Conservation (phyloP, 2,888 invertebrate species). For the Amaurobius ferox region DNA sequence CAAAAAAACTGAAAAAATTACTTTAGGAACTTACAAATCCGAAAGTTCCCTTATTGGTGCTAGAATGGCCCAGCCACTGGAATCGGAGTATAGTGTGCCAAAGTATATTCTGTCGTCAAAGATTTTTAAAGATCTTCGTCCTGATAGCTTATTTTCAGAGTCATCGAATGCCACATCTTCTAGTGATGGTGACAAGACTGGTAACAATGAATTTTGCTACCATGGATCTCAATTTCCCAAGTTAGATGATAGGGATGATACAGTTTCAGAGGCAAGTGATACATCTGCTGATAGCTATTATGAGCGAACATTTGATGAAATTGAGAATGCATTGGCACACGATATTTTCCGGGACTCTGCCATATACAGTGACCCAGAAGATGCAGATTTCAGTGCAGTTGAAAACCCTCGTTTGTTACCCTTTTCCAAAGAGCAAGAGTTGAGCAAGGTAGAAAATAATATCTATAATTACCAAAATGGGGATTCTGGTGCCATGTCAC, state of each 20-base stretch:
- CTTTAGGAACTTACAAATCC: slow-evolving; percentile 66
- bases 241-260: slow-evolving; percentile 62
- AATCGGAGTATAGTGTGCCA: slow-evolving; percentile 89
- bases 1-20: slow-evolving; percentile 54
- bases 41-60: slow-evolving; percentile 89
- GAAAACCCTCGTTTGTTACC: slow-evolving; percentile 27
- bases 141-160: slow-evolving; percentile 80
- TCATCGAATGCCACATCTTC: slow-evolving; percentile 78
- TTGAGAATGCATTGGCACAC: slow-evolving; percentile 84
- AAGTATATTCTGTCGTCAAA: slow-evolving; percentile 81
- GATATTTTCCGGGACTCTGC: slow-evolving; percentile 88
- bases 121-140: slow-evolving; percentile 75
- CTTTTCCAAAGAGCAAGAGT: neutral
- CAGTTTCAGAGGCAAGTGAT: slow-evolving; percentile 76
- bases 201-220: slow-evolving; percentile 51
- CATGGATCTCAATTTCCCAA: slow-evolving; percentile 29
- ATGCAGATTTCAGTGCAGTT: slow-evolving; percentile 75
- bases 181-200: slow-evolving; percentile 79
- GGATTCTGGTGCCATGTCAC: slow-evolving; percentile 17
- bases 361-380: slow-evolving; percentile 88
- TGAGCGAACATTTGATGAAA: slow-evolving; percentile 85
- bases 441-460: neutral
- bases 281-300: slow-evolving; percentile 84
- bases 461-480: slow-evolving; percentile 23
- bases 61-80: slow-evolving; percentile 83